Conservation (phyloP, 1,140 invertebrate species). For the Whitmania pigra region DNA sequence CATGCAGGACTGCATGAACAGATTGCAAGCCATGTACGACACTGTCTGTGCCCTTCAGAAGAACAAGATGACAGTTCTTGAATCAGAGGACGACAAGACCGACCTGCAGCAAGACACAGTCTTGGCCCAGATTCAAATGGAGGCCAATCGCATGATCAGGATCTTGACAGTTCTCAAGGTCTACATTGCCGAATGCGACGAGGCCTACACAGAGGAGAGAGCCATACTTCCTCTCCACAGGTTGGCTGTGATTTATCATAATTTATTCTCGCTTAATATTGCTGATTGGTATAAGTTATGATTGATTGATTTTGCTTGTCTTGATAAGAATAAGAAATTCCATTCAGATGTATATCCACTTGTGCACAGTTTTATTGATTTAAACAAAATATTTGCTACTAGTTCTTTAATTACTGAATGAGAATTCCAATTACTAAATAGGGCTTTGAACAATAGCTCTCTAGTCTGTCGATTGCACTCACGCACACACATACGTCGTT, state of each 20-base stretch:
- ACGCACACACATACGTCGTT: conserved; percentile 16
- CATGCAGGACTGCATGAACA: conserved; percentile 72
- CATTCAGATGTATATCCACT: too few relatives aligned
- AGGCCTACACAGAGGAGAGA: conserved; percentile 74
- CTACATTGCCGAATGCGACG: conserved; percentile 90
- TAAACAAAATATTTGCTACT: too few relatives aligned
- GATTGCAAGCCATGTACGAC: conserved; percentile 67
- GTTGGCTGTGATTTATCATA: conserved; percentile 38
- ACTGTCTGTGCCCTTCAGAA: conserved; percentile 44
- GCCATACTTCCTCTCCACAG: conserved; percentile 73
- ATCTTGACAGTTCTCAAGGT: conserved; percentile 86
- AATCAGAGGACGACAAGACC: conserved; percentile 13
- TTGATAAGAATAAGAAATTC: too few relatives aligned
- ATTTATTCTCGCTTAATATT: too few relatives aligned
- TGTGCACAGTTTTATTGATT: too few relatives aligned
- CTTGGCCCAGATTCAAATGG: conserved; percentile 50
- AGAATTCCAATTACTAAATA: too few relatives aligned
- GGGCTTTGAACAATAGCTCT: too few relatives aligned
- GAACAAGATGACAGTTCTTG: not conserved
- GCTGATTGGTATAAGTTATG: too few relatives aligned
- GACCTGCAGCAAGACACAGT: conserved; percentile 36
- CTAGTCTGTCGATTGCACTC: too few relatives aligned
- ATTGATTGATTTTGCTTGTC: too few relatives aligned
- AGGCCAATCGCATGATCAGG: conserved; percentile 79
- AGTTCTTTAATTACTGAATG: too few relatives aligned